Conservation (phyloP, 2,797 vertebrate species). For the Chiroxiphia lanceolata region DNA sequence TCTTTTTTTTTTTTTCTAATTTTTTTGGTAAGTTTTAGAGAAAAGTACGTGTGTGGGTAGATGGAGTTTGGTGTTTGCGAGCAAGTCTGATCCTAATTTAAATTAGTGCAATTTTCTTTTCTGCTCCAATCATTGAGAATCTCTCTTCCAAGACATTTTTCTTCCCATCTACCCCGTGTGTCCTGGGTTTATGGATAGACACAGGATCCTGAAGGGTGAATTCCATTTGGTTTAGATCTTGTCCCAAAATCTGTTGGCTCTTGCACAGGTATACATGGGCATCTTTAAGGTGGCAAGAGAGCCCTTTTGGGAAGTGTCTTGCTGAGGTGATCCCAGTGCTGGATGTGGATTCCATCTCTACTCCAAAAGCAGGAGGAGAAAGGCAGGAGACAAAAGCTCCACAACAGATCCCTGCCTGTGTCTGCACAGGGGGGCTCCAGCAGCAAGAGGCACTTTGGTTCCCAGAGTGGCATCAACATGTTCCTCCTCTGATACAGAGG, state of each 20-base stretch:
- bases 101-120: background rate
- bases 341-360: background rate
- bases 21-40: background rate
- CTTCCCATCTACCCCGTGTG: background rate
- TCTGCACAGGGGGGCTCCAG: background rate
- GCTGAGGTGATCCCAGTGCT: background rate
- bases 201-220: background rate
- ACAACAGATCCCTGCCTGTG: background rate
- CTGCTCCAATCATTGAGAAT: accelerated
- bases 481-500: background rate
- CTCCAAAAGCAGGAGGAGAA: background rate
- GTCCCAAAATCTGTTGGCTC: background rate
- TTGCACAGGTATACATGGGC: background rate
- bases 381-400: background rate
- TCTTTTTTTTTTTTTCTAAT: no score
- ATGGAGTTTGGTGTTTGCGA: background rate
- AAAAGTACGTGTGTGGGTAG: background rate
- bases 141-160: background rate
- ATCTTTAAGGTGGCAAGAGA: background rate
- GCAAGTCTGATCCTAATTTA: background rate
- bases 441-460: background rate
- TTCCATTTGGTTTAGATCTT: background rate
- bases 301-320: background rate
- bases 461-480: background rate
- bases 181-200: background rate